phyloP scores from a whole-genome alignment of 2,888 invertebrate genomes.

The Troilus luridus region DNA sequence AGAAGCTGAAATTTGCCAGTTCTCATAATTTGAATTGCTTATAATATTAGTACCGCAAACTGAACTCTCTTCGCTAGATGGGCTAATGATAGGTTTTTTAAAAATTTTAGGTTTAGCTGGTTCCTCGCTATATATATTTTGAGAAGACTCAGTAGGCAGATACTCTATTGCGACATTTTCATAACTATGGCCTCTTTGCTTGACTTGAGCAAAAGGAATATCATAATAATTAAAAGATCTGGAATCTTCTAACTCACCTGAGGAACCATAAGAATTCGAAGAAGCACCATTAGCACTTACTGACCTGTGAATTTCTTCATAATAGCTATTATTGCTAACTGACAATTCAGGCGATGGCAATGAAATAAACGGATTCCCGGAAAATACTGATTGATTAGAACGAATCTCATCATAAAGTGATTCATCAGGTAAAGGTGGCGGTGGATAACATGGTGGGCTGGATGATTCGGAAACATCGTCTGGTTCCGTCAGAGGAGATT shows the following conservation, averaged over 20 bases:
- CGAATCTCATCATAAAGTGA: constrained; percentile 73
- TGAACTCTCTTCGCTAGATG: constrained; percentile 27
- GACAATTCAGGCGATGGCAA: constrained; percentile 60
- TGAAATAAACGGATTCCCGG: constrained; percentile 20
- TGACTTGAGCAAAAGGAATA: constrained; percentile 47
- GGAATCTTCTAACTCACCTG: constrained; percentile 43
- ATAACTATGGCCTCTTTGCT: constrained; percentile 61
- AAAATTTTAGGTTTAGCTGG: constrained; percentile 56
- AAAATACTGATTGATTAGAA: constrained; percentile 68
- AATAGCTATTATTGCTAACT: constrained; percentile 61
- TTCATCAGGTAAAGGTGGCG: constrained; percentile 74
- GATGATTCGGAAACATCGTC: constrained; percentile 69
- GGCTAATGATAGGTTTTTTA: constrained; percentile 47
- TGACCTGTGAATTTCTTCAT: constrained; percentile 65
- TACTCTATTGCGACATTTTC: constrained; percentile 64
- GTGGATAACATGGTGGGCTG: constrained; percentile 75
- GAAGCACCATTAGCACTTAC: constrained; percentile 59
- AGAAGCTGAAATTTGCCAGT: constrained; percentile 60
- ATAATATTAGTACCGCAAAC: constrained; percentile 60
- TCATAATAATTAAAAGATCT: constrained; percentile 62
- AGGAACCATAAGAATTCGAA: constrained; percentile 24
- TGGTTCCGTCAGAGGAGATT: constrained; percentile 72
- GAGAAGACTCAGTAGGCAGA: constrained; percentile 55
- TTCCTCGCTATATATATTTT: constrained; percentile 63
- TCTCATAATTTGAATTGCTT: constrained; percentile 62